Evolutionary conservation across 1,140 invertebrate species (phyloP), one percentile per base, ranked within the genome.

Genomic region (Lethrus apterus): DNA sequence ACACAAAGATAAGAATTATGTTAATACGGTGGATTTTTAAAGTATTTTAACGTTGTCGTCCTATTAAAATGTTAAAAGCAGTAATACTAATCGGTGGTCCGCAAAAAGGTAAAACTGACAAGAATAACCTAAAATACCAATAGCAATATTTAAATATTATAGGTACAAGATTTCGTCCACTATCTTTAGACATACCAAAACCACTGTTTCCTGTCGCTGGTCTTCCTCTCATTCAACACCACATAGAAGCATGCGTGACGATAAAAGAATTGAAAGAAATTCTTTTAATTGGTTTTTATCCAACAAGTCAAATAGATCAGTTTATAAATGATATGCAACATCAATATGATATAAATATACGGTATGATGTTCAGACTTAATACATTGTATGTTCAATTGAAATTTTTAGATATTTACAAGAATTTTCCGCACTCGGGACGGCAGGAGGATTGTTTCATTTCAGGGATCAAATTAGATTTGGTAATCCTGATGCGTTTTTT

Each of bases 381-480:
- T 21, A 13, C 36, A 45, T 8, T 47, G 7, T 9, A 19, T 46
- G 17, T 21, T 45, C 14, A 36, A 10, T 4, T 21, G 3, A 33
- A 15, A 10, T 20, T 15, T 10, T 3, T 52, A 79, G 77, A 57
- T 98, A 98, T 71, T 71, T 98, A 2, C 93, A 98, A 74, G 97
- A 99, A 68, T 96, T 92, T 58, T 87, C 84, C 23, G 79, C 90
- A 0, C 67, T 98, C 1, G 96, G 96, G 10, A 99, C 96, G 4
- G 95, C 91, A 1, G 97, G 96, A 31, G 93, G 94, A 14, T 81
- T 99, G 57, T 97, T 94, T 68, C 94, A 98, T 70, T 99, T 99
- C 66, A 75, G 94, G 23, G 94, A 98, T 72, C 91, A 96, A 68
- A 94, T 98, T 55, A 74, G 89, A 30, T 81, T 81, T 17, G 92